Evolutionary conservation across 2,113 vertebrate species (phyloP).

Genomic region (Aspidoscelis tigris): DNA sequence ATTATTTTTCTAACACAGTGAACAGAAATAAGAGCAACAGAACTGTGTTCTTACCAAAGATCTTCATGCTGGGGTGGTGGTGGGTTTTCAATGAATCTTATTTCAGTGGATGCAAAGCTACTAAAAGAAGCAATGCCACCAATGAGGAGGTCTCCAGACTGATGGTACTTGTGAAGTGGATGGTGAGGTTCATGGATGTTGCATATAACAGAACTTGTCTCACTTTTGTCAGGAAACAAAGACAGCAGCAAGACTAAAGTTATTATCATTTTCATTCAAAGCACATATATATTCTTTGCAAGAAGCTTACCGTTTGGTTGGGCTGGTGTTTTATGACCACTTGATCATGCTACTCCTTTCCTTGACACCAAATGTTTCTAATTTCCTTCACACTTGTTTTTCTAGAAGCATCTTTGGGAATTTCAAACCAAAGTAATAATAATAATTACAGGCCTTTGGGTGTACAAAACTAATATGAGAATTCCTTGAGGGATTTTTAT

Average conservation of each 20-base stretch:
- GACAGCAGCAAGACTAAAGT: neutral
- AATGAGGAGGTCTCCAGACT: neutral
- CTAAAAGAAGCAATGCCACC: neutral
- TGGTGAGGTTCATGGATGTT: neutral
- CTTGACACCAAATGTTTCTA: too few relatives aligned
- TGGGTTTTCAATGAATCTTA: neutral
- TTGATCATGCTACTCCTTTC: neutral
- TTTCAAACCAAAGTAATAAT: too few relatives aligned
- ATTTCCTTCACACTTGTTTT: too few relatives aligned
- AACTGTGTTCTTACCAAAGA: neutral
- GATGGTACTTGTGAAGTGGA: neutral
- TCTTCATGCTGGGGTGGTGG: neutral
- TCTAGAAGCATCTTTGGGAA: too few relatives aligned
- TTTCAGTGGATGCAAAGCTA: neutral
- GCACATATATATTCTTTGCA: neutral
- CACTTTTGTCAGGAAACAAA: neutral
- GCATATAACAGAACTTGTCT: neutral
- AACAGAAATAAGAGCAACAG: neutral
- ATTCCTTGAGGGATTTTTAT: too few relatives aligned
- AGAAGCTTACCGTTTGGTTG: neutral
- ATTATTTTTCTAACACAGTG: too few relatives aligned
- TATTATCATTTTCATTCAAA: neutral
- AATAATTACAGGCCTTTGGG: too few relatives aligned
- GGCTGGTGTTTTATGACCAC: neutral
- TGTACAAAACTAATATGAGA: too few relatives aligned